These are phyloP conservation scores for Chamaea fasciata DNA, from an alignment of 2,113 vertebrate species.

Conservation along the genomic window DNA sequence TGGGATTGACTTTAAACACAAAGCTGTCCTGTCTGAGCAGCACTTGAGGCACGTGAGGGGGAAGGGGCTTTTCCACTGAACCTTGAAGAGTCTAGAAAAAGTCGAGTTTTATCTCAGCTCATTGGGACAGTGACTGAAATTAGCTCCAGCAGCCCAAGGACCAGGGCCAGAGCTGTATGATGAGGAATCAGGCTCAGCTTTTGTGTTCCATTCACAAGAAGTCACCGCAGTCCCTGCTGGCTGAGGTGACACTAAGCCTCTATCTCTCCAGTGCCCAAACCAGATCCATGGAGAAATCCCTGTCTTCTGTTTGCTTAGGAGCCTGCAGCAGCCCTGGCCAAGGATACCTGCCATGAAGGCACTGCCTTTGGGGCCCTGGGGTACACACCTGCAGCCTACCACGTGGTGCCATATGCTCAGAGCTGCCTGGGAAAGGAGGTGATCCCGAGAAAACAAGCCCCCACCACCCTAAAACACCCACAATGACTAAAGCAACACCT, in stretches of 20 bases:
- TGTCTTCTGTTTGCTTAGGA: not conserved
- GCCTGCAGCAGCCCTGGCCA: not conserved
- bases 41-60: accelerated
- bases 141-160: not conserved
- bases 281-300: not conserved
- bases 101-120: not conserved
- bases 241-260: too few species aligned
- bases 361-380: too few species aligned
- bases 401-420: accelerated
- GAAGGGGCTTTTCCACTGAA: not conserved
- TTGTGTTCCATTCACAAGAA: accelerated
- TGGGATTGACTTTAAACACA: not conserved
- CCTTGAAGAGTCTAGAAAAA: not conserved
- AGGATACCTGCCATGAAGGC: not conserved
- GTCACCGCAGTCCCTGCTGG: not conserved
- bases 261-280: not conserved
- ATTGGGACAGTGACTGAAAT: not conserved
- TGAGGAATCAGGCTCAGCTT: not conserved
- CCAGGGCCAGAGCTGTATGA: not conserved
- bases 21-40: not conserved
- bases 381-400: not conserved
- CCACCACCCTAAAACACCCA: not conserved
- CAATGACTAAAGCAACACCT: not conserved
- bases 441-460: not conserved
- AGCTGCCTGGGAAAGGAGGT: not conserved